These are phyloP conservation scores for Ellobius talpinus DNA, from an alignment of 2,113 vertebrate species.

Conservation along the genomic window DNA sequence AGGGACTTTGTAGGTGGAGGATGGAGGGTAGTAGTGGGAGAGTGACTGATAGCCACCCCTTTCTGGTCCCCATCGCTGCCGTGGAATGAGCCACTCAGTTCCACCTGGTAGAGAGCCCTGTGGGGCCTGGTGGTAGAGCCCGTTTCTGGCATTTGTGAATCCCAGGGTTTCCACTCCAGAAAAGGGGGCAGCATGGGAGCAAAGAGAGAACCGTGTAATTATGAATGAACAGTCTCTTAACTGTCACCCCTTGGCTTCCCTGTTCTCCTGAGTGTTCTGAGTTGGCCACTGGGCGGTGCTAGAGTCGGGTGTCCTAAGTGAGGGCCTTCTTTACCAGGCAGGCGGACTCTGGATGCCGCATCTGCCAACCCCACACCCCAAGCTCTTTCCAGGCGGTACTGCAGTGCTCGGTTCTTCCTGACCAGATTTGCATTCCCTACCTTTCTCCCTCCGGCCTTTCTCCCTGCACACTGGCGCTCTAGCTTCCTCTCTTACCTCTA, in stretches of 20 bases:
- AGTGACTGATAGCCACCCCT: not conserved
- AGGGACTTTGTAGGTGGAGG: not conserved
- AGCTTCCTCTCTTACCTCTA: not conserved
- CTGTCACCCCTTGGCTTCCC: not conserved
- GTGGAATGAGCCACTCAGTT: not conserved
- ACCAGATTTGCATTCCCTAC: not conserved
- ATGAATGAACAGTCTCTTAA: not conserved
- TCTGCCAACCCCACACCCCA: too few species aligned
- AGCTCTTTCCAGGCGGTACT: not conserved
- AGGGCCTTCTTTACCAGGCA: not conserved
- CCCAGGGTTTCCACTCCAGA: not conserved
- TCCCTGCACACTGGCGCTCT: not conserved
- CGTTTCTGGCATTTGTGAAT: not conserved
- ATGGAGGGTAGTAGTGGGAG: not conserved
- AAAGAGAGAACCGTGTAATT: not conserved
- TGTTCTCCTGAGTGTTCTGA: not conserved
- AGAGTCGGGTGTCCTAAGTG: not conserved
- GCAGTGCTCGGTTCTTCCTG: too few species aligned
- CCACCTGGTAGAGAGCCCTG: not conserved
- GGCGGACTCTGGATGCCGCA: not conserved
- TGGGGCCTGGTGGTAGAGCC: not conserved
- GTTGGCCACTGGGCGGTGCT: not conserved
- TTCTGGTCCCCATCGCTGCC: not conserved
- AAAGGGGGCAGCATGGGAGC: not conserved
- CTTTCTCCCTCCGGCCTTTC: not conserved